Percentiles rank a stretch among this genome's conserved stretches.
phyloP scores from a whole-genome alignment of 1,140 invertebrate genomes.

The Araneus ventricosus region DNA sequence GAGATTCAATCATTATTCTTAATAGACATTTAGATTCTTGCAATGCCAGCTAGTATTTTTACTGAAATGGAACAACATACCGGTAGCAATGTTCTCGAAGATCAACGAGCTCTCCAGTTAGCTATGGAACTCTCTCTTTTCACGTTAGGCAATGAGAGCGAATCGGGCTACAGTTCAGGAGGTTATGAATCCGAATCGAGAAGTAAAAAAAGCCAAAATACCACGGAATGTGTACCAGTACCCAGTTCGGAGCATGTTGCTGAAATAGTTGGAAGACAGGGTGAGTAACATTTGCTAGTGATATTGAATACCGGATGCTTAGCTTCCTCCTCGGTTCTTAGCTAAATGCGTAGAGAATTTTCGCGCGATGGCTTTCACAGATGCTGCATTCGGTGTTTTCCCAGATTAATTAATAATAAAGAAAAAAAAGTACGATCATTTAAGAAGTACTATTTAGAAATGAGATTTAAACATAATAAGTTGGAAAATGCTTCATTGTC shows the following conservation, averaged over 20 bases:
- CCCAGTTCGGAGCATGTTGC: constrained; percentile 99
- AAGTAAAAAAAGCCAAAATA: constrained; percentile 96
- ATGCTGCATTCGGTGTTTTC: not conserved
- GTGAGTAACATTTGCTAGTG: constrained; percentile 83
- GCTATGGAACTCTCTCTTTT: constrained; percentile 95
- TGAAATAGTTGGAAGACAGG: constrained; percentile 99
- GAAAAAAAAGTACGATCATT: no score
- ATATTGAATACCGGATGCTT: constrained; percentile 23
- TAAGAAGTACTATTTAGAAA: no score
- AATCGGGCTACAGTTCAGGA: constrained; percentile 86
- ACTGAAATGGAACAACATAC: constrained; percentile 86
- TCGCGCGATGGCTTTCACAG: not conserved
- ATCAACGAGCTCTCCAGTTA: constrained; percentile 92
- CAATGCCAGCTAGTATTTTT: constrained; percentile 90
- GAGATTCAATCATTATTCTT: constrained; percentile 29
- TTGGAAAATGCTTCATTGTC: no score
- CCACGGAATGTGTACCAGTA: constrained; percentile 99
- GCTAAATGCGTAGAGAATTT: not conserved
- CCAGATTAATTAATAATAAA: not conserved
- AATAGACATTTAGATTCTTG: constrained; percentile 52
- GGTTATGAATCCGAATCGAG: constrained; percentile 78
- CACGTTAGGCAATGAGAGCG: constrained; percentile 82
- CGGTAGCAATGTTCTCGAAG: constrained; percentile 84
- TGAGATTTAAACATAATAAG: no score
- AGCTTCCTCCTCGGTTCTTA: constrained; percentile 11